Evolutionary conservation across 2,797 vertebrate species (phyloP).

Genomic region (Gymnoscopelus braueri): DNA sequence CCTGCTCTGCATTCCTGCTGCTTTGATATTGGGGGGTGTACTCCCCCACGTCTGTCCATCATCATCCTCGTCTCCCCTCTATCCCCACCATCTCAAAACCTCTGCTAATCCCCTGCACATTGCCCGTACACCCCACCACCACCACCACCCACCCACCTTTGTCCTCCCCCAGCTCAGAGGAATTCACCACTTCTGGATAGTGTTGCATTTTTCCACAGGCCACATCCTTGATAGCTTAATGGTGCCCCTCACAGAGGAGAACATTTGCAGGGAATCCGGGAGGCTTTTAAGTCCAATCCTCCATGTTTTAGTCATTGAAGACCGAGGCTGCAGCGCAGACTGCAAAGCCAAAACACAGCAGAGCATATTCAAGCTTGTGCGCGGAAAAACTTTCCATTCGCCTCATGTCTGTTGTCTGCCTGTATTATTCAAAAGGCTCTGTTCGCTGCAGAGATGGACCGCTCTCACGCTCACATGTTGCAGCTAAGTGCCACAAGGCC

Average conservation of each 20-base stretch:
- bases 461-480: slow-evolving; percentile 45
- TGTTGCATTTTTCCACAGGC: slow-evolving; percentile 83
- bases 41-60: slow-evolving; percentile 83
- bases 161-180: slow-evolving; percentile 82
- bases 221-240: slow-evolving; percentile 85
- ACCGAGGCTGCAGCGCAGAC: background rate
- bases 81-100: slow-evolving; percentile 13
- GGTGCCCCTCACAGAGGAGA: slow-evolving; percentile 68
- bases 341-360: slow-evolving; percentile 24
- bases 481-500: slow-evolving; percentile 41
- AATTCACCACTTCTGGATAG: slow-evolving; percentile 86
- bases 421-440: slow-evolving; percentile 25
- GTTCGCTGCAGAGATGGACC: slow-evolving; percentile 24
- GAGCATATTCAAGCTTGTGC: slow-evolving; percentile 18
- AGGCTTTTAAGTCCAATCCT: slow-evolving; percentile 55
- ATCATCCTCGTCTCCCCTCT: slow-evolving; percentile 73
- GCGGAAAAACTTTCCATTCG: slow-evolving; percentile 10
- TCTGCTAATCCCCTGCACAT: slow-evolving; percentile 63
- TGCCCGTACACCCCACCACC: slow-evolving; percentile 30
- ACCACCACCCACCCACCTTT: slow-evolving; percentile 37
- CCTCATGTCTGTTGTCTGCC: background rate
- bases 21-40: slow-evolving; percentile 74
- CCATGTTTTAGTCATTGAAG: slow-evolving; percentile 54
- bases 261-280: slow-evolving; percentile 50
- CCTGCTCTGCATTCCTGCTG: slow-evolving; percentile 79